Evolutionary conservation across 2,797 vertebrate genomes (phyloP), one percentile per base, ranked within the genome.

Genomic region (Huso huso): DNA sequence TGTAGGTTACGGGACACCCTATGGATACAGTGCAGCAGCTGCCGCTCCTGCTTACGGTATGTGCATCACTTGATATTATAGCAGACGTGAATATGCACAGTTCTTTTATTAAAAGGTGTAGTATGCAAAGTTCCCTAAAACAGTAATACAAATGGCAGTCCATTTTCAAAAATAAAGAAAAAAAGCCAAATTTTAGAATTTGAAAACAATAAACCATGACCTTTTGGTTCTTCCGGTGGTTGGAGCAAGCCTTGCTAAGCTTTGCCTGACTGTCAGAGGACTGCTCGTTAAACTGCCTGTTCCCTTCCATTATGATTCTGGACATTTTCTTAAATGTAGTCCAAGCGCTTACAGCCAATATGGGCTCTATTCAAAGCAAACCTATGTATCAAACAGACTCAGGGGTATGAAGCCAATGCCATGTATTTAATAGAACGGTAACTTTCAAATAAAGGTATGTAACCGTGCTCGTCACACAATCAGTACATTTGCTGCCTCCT

Each of bases 31-130:
- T 69, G 89, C 95, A 15, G 95, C 96, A 7, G 92, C 95, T 69
- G 87, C 88, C 71, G 84, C 90, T 53, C 95, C 96, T 70, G 95
- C 96, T 71, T 98, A 98, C 68, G 96, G 96, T 98, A 96, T 12
- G 96, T 95, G 88, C 71, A 71, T 7, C 69, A 48, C 62, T 8
- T 68, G 69, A 63, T 79, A 51, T 67, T 78, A 37, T 37, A 37
- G 23, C 23, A 37, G 23, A 58, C 55, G 6, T 62, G 13, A 23
- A 62, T 37, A 12, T 62, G 61, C 61, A 62, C 10, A 48, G 18
- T 23, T 37, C 6, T 7, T 18, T 62, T 7, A 10, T 15, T 9
- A 37, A 62, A 61, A 50, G 15, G 58, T 49, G 59, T 61, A 64
- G 52, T 13, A 48, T 61, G 55, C 48, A 62, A 67, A 75, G 68